These are phyloP conservation scores for Pseudomyrmex gracilis DNA, from an alignment of 1,140 invertebrate species.

Conservation along the genomic window DNA sequence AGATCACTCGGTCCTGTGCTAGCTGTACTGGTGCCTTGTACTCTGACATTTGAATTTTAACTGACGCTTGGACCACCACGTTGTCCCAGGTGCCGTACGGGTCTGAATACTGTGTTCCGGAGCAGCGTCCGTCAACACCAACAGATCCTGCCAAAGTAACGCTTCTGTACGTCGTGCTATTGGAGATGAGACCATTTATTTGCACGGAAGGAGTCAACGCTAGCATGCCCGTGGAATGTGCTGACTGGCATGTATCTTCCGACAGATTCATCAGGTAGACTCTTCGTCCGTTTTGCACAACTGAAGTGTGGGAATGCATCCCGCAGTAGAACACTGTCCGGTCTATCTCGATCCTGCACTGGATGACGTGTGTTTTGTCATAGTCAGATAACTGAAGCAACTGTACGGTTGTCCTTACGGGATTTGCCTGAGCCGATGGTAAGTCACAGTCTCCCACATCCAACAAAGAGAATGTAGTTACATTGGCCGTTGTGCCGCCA, in stretches of 20 bases:
- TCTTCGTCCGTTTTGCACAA: not conserved
- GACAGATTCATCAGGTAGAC: not conserved
- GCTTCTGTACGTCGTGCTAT: not conserved
- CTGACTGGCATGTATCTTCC: not conserved
- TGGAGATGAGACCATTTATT: not conserved
- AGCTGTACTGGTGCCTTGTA: not conserved
- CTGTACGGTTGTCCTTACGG: not conserved
- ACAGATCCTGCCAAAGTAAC: not conserved
- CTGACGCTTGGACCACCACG: not conserved
- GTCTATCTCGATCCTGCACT: not conserved
- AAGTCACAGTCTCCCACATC: not conserved
- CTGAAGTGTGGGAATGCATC: not conserved
- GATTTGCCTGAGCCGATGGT: not conserved
- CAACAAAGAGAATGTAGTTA: not conserved
- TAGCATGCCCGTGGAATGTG: not conserved
- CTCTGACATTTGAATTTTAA: not conserved
- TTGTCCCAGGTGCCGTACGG: not conserved
- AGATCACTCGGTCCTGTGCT: not conserved
- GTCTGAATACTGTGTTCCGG: not conserved
- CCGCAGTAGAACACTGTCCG: not conserved
- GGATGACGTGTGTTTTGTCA: not conserved
- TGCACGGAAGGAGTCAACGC: not conserved
- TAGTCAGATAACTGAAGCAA: not conserved
- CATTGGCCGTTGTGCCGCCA: not conserved
- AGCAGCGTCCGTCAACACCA: not conserved